Conservation (phyloP, 2,797 vertebrate species). For the Balearica regulorum region DNA sequence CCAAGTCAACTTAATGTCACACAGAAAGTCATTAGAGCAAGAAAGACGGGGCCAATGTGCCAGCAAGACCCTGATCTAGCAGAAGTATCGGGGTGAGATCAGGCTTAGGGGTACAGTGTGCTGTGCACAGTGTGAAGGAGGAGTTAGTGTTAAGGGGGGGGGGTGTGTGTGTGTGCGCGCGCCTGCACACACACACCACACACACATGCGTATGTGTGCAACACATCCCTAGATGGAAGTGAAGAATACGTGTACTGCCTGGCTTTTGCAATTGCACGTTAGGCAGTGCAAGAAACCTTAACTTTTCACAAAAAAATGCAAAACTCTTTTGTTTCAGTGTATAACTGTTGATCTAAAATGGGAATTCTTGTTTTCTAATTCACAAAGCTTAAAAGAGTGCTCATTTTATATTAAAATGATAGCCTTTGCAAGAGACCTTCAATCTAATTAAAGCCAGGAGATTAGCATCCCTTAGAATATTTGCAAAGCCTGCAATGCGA, state of each 20-base stretch:
- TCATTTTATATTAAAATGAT: slow-evolving; percentile 75
- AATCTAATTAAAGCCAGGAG: slow-evolving; percentile 78
- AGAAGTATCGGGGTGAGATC: neutral
- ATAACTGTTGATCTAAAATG: slow-evolving; percentile 60
- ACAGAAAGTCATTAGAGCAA: neutral
- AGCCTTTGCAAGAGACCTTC: slow-evolving; percentile 75
- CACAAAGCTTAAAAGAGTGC: slow-evolving; percentile 64
- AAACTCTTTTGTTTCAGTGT: slow-evolving; percentile 16
- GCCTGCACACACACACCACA: too few species aligned
- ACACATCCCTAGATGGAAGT: too few species aligned
- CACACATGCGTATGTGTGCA: rapidly evolving
- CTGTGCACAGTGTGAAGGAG: neutral
- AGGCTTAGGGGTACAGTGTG: neutral
- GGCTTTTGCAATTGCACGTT: rapidly evolving
- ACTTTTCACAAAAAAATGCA: neutral
- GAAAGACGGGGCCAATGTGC: too few species aligned
- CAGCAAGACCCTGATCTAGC: neutral
- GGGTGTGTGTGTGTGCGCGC: too few species aligned
- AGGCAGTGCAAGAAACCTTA: neutral
- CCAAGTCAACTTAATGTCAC: neutral
- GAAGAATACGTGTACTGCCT: neutral
- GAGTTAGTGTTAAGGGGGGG: too few species aligned
- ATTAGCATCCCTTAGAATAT: slow-evolving; percentile 76
- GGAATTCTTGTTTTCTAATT: slow-evolving; percentile 67
- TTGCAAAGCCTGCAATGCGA: slow-evolving; percentile 72